Evolutionary conservation across 92 coral and sea anemone species (phyloP).

Genomic region (Phymanthus crucifer): DNA sequence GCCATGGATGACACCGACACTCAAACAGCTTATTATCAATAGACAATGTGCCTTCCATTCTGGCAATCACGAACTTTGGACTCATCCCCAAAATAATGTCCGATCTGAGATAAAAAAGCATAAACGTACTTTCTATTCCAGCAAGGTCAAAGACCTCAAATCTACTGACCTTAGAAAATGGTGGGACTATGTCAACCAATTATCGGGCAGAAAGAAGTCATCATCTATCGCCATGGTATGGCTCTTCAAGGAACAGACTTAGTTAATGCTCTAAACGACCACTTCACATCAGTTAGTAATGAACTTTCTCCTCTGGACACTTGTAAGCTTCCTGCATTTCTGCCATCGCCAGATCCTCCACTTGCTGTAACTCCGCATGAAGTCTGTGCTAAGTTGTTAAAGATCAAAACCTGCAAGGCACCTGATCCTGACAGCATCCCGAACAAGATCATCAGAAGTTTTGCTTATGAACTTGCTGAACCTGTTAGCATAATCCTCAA

Average conservation of each 20-base stretch:
- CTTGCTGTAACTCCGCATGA: background rate
- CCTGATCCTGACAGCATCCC: conserved; percentile 33
- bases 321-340: conserved; percentile 17
- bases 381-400: background rate
- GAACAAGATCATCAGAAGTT: background rate
- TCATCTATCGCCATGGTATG: background rate
- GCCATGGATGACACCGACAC: background rate
- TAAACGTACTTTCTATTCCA: too few species aligned
- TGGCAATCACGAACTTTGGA: background rate
- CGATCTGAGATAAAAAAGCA: background rate
- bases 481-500: conserved; percentile 35
- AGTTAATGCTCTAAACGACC: background rate
- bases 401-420: background rate
- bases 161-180: background rate
- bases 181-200: background rate
- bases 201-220: background rate
- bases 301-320: conserved; percentile 31
- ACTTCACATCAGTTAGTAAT: conserved; percentile 17
- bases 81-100: background rate
- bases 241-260: background rate
- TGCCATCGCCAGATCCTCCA: conserved; percentile 19
- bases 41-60: background rate
- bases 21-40: background rate
- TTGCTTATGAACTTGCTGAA: conserved; percentile 21
- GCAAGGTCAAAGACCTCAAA: background rate